These are phyloP conservation scores for Noctuana brunneofusca DNA, from an alignment of 2,888 invertebrate species.

Conservation along the genomic window DNA sequence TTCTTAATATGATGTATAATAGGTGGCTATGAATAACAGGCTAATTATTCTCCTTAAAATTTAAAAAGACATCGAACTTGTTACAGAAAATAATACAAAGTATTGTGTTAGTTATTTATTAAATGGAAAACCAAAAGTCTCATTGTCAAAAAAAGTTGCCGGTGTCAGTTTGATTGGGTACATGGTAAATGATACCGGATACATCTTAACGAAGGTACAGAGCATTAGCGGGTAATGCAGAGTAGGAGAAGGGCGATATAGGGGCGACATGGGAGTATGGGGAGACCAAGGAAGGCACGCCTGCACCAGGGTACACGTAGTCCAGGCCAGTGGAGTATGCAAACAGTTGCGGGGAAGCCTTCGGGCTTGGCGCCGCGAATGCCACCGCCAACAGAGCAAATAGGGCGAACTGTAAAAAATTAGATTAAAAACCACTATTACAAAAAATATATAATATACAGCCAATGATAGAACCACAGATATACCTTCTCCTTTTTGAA, in stretches of 20 bases:
- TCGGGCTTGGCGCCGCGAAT: slow-evolving; percentile 69
- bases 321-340: slow-evolving; percentile 58
- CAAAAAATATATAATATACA: too few relatives aligned
- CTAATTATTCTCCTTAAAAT: too few relatives aligned
- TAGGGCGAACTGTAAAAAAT: slow-evolving; percentile 67
- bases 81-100: neutral
- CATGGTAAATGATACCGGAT: neutral
- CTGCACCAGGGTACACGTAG: slow-evolving; percentile 56
- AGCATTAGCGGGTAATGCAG: slow-evolving; percentile 48
- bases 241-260: slow-evolving; percentile 51
- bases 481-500: too few relatives aligned
- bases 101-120: slow-evolving; percentile 1
- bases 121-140: slow-evolving; percentile 6
- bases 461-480: too few relatives aligned
- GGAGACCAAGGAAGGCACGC: slow-evolving; percentile 49
- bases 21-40: too few relatives aligned
- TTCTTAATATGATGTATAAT: too few relatives aligned
- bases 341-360: slow-evolving; percentile 54
- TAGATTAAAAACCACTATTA: neutral
- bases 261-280: slow-evolving; percentile 50
- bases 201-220: slow-evolving; percentile 48
- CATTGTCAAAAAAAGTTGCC: neutral
- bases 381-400: slow-evolving; percentile 78
- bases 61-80: neutral
- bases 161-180: neutral